These are phyloP conservation scores for Pollenia angustigena DNA, from an alignment of 2,888 invertebrate genomes.

Conservation along the genomic window DNA sequence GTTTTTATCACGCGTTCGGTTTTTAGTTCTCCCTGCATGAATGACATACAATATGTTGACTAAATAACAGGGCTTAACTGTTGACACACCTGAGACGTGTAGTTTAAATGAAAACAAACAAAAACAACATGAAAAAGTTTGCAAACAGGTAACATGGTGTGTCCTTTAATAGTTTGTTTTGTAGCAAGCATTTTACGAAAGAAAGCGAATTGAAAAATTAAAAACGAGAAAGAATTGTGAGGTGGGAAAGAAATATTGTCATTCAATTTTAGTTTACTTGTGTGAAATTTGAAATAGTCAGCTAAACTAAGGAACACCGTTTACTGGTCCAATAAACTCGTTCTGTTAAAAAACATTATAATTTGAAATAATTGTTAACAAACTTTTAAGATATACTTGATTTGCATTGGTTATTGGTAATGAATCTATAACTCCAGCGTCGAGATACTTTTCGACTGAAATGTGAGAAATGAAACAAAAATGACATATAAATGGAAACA, in stretches of 20 bases:
- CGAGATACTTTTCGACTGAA: too few relatives aligned
- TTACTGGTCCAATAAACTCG: background rate
- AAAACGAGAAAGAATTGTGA: background rate
- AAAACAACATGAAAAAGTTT: background rate
- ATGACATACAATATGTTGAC: conserved; percentile 56
- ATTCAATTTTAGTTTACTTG: conserved; percentile 7
- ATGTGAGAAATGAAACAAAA: too few relatives aligned
- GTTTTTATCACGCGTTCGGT: conserved; percentile 39
- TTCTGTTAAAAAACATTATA: too few relatives aligned
- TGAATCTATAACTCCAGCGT: too few relatives aligned
- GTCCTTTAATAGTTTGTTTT: background rate
- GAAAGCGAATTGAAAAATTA: too few relatives aligned
- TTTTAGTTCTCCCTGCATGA: conserved; percentile 44
- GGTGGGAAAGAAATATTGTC: conserved; percentile 1
- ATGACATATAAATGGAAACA: too few relatives aligned
- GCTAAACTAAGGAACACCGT: background rate
- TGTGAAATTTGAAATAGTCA: background rate
- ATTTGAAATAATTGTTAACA: too few relatives aligned
- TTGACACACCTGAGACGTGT: conserved; percentile 62
- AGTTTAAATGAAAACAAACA: conserved; percentile 28
- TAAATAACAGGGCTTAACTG: conserved; percentile 63
- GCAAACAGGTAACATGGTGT: background rate
- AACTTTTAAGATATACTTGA: too few relatives aligned
- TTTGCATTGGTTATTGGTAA: too few relatives aligned
- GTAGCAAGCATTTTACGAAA: background rate